These are phyloP conservation scores for Leiothrix lutea DNA, from an alignment of 2,113 vertebrate genomes.

Conservation along the genomic window DNA sequence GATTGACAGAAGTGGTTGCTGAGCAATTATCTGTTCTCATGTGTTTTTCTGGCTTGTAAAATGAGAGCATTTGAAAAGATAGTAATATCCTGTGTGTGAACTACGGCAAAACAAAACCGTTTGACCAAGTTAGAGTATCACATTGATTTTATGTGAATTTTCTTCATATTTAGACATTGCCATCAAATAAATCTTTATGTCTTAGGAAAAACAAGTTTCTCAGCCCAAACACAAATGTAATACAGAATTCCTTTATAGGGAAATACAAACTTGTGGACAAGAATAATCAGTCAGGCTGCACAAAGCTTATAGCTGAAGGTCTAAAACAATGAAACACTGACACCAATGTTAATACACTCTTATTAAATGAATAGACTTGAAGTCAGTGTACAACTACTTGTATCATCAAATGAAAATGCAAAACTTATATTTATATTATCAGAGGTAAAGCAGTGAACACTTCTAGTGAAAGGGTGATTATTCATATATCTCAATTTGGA, in stretches of 20 bases:
- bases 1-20: background rate
- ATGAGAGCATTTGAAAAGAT: background rate
- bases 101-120: background rate
- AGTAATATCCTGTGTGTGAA: background rate
- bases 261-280: background rate
- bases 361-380: background rate
- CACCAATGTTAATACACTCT: background rate
- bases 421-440: background rate
- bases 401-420: background rate
- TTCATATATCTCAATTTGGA: background rate
- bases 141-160: background rate
- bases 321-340: background rate
- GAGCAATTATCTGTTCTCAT: background rate
- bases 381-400: background rate
- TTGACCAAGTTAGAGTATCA: background rate
- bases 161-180: background rate
- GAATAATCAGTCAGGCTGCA: background rate
- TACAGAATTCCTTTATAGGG: background rate
- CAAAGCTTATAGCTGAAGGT: background rate
- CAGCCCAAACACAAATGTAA: background rate
- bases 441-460: background rate
- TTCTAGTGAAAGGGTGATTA: background rate
- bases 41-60: background rate
- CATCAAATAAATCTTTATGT: background rate
- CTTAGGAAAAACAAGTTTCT: background rate